phyloP scores from a whole-genome alignment of 2,797 vertebrate genomes.

The Eulemur coronatus region DNA sequence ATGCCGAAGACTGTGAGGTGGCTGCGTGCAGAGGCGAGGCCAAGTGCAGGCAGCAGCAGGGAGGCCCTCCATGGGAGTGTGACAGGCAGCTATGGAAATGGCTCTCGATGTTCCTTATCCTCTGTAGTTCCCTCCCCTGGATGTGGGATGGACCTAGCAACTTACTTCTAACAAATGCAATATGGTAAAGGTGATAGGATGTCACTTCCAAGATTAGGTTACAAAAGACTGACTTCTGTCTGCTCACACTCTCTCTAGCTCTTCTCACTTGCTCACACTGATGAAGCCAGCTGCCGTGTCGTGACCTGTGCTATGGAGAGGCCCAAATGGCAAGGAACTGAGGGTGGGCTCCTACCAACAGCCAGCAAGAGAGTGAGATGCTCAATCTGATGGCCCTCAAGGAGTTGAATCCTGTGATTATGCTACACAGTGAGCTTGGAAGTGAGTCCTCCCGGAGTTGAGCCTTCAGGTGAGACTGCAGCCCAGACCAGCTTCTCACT shows the following conservation, averaged over 20 bases:
- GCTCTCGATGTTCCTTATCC: not conserved
- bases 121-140: not conserved
- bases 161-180: not conserved
- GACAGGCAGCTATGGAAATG: not conserved
- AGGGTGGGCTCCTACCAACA: not conserved
- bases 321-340: not conserved
- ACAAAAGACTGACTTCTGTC: not conserved
- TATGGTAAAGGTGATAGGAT: not conserved
- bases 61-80: rapidly evolving
- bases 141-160: not conserved
- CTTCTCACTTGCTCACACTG: not conserved
- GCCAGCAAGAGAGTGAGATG: not conserved
- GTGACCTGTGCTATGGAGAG: not conserved
- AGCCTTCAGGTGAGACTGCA: not conserved
- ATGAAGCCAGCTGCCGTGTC: not conserved
- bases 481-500: not conserved
- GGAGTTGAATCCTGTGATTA: not conserved
- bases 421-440: not conserved
- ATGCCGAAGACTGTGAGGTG: not conserved
- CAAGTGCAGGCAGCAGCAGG: too few relatives aligned
- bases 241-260: not conserved
- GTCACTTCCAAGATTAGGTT: not conserved
- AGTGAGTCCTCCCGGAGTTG: not conserved
- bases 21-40: not conserved
- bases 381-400: rapidly evolving